phyloP scores from a whole-genome alignment of 2,797 vertebrate species.

The Molossus molossus region DNA sequence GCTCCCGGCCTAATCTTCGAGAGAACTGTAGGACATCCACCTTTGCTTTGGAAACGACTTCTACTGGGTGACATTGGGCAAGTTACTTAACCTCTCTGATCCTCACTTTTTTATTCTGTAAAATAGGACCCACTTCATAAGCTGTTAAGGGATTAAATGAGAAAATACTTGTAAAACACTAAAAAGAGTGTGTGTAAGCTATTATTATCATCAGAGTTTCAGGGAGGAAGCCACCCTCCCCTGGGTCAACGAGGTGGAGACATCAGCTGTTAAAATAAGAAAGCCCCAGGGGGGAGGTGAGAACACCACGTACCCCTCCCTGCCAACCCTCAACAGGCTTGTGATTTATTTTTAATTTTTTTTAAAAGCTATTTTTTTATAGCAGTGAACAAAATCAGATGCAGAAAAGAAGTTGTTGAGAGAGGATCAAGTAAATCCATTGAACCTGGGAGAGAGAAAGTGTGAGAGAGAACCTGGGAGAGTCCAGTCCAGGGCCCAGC shows the following conservation, averaged over 20 bases:
- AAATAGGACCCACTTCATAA: neutral
- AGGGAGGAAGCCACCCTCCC: slow-evolving; percentile 46
- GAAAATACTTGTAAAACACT: neutral
- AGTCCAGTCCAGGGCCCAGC: neutral
- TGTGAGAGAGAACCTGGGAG: neutral
- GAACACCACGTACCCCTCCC: neutral
- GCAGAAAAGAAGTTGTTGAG: neutral
- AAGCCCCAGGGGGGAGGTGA: neutral
- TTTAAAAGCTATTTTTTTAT: neutral
- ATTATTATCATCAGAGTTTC: slow-evolving; percentile 2
- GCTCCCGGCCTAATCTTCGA: neutral
- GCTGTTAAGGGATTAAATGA: neutral
- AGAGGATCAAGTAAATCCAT: neutral
- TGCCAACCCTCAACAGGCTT: neutral
- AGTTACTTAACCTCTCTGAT: neutral
- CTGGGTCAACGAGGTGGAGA: neutral
- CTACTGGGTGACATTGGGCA: neutral
- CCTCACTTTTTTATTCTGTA: neutral
- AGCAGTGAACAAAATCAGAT: neutral
- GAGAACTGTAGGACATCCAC: neutral
- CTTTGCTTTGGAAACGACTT: slow-evolving; percentile 23
- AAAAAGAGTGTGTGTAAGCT: neutral
- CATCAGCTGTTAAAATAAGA: neutral
- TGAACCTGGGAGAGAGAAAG: neutral
- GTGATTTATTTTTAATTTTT: slow-evolving; percentile 25